These are phyloP conservation scores for Itoplectis maculator DNA, from an alignment of 2,888 invertebrate genomes.

Conservation along the genomic window DNA sequence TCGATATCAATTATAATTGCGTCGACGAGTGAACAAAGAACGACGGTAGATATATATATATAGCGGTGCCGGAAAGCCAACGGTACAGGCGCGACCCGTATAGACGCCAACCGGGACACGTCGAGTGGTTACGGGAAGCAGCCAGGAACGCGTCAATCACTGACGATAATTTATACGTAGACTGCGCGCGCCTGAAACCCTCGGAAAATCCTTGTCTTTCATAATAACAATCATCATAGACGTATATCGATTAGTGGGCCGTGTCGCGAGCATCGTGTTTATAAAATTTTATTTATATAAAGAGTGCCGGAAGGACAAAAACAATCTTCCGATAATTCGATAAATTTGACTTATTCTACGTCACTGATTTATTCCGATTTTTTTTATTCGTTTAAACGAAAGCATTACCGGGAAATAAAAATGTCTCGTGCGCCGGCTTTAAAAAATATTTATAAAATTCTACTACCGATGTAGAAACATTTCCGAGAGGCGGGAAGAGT, in stretches of 20 bases:
- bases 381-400: not conserved
- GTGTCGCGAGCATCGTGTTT: not conserved
- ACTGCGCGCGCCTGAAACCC: not conserved
- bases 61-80: not conserved
- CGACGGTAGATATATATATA: not conserved
- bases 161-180: not conserved
- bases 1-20: constrained; percentile 5
- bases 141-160: constrained; percentile 23
- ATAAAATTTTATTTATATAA: not conserved
- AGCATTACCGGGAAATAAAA: too few relatives aligned
- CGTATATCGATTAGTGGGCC: not conserved
- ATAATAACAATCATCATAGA: not conserved
- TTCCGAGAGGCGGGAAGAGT: too few relatives aligned
- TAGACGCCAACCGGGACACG: not conserved
- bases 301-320: not conserved
- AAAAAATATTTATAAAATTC: too few relatives aligned
- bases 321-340: not conserved
- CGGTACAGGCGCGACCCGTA: constrained; percentile 10
- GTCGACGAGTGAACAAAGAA: not conserved
- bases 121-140: constrained; percentile 12
- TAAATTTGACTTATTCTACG: too few relatives aligned
- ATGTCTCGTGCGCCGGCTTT: too few relatives aligned
- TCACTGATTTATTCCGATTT: too few relatives aligned
- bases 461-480: not conserved
- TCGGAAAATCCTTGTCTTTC: not conserved